Percentiles rank a stretch among this genome's conserved stretches.
Evolutionary conservation across 2,797 vertebrate species (phyloP).

Genomic region (Synaphobranchus kaupii): DNA sequence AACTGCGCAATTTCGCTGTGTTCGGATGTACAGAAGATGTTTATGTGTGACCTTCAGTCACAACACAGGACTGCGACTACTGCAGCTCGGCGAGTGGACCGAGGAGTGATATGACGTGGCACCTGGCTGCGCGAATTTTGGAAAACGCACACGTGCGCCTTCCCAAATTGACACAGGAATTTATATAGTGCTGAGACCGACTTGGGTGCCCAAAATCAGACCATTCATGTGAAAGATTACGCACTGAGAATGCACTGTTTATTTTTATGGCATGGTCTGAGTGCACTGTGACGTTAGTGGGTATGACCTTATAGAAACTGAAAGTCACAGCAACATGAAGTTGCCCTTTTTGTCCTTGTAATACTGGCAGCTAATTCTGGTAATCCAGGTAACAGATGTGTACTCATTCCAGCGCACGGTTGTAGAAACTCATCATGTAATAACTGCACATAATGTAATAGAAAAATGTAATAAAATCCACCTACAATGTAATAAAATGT

Average conservation of each 20-base stretch:
- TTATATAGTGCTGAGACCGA: neutral
- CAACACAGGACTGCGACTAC: neutral
- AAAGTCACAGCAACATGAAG: neutral
- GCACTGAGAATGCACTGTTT: neutral
- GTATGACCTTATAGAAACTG: neutral
- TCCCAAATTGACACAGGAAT: neutral
- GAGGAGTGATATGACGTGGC: neutral
- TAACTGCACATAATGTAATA: neutral
- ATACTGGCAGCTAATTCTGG: neutral
- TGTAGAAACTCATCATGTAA: neutral
- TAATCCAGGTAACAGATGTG: neutral
- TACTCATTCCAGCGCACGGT: neutral
- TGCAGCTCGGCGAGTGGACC: neutral
- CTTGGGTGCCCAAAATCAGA: neutral
- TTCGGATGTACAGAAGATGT: neutral
- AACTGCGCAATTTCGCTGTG: neutral
- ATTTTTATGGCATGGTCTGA: neutral
- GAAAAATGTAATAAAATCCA: neutral
- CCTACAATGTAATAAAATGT: neutral
- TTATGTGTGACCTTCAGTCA: no score
- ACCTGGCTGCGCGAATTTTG: neutral
- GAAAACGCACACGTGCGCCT: neutral
- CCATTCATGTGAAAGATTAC: neutral
- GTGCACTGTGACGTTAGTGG: neutral
- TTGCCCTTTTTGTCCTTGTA: neutral